Evolutionary conservation across 2,113 vertebrate species (phyloP).

Genomic region (Campylomormyrus tamandua): DNA sequence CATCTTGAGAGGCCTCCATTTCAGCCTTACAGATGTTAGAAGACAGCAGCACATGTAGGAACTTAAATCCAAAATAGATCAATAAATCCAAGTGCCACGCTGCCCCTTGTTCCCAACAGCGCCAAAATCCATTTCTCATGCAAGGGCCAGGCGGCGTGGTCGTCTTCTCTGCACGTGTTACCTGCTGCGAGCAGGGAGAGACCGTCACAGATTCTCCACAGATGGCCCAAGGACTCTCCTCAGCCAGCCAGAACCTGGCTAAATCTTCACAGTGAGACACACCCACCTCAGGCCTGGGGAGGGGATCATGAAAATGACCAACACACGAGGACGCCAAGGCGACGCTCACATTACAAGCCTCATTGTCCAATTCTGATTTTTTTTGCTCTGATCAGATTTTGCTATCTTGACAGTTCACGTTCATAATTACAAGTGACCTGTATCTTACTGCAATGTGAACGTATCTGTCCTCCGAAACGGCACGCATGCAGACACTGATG

Average conservation of each 20-base stretch:
- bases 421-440: not conserved
- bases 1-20: not conserved
- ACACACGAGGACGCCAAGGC: not conserved
- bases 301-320: not conserved
- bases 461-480: not conserved
- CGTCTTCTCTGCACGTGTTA: constrained; percentile 8
- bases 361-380: not conserved
- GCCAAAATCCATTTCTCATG: not conserved
- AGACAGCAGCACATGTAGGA: not conserved
- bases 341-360: not conserved
- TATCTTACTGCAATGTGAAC: not conserved
- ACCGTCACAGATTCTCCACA: constrained; percentile 1
- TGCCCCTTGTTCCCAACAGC: not conserved
- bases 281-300: constrained; percentile 50
- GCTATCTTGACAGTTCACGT: not conserved
- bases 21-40: not conserved
- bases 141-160: not conserved
- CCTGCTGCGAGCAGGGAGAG: constrained; percentile 45
- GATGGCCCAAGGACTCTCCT: constrained; percentile 18
- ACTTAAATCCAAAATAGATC: not conserved
- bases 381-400: not conserved
- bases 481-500: not conserved
- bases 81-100: not conserved
- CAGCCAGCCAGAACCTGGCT: constrained; percentile 43
- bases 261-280: constrained; percentile 39